Evolutionary conservation across 2,888 invertebrate genomes (phyloP).

Genomic region (Tipula unca): DNA sequence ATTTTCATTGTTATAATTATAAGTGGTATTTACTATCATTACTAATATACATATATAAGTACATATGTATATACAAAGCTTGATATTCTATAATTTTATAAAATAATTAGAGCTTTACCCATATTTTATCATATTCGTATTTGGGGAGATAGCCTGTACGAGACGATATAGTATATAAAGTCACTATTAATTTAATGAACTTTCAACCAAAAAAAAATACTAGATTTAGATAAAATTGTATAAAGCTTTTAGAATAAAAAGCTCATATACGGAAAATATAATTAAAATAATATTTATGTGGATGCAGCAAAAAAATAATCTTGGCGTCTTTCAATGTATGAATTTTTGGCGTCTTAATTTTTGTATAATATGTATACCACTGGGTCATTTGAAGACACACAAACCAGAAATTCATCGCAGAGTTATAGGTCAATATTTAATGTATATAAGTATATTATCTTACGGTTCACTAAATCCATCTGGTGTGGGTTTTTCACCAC

Average conservation of each 20-base stretch:
- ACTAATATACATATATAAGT: neutral
- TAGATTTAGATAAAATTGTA: neutral
- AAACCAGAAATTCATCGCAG: neutral
- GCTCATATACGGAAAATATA: neutral
- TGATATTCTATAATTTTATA: neutral
- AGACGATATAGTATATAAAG: neutral
- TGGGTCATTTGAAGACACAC: neutral
- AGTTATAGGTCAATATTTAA: neutral
- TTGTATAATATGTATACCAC: neutral
- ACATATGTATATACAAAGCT: neutral
- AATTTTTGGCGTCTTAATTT: neutral
- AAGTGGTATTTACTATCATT: neutral
- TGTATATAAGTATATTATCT: constrained; percentile 18
- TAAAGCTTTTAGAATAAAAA: neutral
- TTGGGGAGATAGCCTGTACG: neutral
- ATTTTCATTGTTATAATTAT: neutral
- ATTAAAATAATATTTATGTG: neutral
- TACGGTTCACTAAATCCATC: constrained; percentile 28
- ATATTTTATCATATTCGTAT: neutral
- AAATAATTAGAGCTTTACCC: neutral
- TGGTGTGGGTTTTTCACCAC: constrained; percentile 24
- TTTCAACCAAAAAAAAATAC: neutral
- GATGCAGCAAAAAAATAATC: neutral
- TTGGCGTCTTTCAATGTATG: neutral
- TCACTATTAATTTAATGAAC: neutral